A percentile compares a stretch with the other conserved stretches of the same genome.
phyloP scores from a whole-genome alignment of 2,797 vertebrate genomes.

The Pangasius mekongensis region DNA sequence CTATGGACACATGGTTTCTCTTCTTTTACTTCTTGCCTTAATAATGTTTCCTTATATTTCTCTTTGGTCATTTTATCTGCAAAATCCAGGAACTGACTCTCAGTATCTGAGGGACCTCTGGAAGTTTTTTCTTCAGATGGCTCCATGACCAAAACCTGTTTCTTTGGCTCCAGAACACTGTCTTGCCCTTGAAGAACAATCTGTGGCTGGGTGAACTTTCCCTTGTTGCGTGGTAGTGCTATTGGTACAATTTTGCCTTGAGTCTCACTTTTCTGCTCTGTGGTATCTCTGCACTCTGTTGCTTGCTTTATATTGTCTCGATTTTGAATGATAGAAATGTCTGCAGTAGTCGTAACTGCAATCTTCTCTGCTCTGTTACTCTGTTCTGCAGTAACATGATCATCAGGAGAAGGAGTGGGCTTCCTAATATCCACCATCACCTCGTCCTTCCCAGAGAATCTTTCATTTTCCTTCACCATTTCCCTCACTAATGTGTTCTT shows the following conservation, averaged over 20 bases:
- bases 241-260: not conserved
- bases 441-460: not conserved
- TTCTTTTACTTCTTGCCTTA: constrained; percentile 29
- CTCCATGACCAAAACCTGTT: constrained; percentile 1
- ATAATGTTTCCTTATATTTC: constrained; percentile 18
- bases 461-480: constrained; percentile 11
- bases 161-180: constrained; percentile 9
- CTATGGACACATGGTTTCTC: constrained; percentile 38
- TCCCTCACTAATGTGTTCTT: not conserved
- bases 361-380: not conserved
- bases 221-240: constrained; percentile 29
- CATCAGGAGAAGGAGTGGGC: not conserved
- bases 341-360: not conserved
- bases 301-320: not conserved
- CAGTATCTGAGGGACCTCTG: not conserved
- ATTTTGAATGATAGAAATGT: not conserved
- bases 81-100: not conserved
- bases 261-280: not conserved
- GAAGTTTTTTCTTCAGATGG: not conserved
- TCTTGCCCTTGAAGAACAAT: constrained; percentile 17
- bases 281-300: not conserved
- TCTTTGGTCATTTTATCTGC: constrained; percentile 18
- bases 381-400: not conserved
- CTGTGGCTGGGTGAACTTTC: constrained; percentile 22
- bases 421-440: not conserved